Conservation (phyloP, 2,888 invertebrate genomes). For the Agrilus cyanescens region DNA sequence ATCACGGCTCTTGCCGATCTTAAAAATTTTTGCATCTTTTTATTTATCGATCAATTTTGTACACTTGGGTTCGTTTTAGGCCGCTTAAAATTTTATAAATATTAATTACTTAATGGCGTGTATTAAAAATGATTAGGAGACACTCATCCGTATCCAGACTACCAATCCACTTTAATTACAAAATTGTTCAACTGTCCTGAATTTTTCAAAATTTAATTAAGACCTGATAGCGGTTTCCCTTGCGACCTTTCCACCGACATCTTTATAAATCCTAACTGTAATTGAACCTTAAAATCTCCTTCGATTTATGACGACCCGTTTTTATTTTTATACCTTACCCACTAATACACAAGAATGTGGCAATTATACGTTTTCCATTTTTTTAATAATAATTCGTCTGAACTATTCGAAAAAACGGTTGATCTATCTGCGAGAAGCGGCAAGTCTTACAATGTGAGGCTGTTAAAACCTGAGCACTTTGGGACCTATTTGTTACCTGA, state of each 20-base stretch:
- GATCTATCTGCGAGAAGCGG: constrained; percentile 1
- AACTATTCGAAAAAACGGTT: constrained; percentile 11
- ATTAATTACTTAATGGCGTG: constrained; percentile 22
- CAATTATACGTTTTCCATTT: too few species aligned
- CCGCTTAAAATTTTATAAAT: constrained; percentile 23
- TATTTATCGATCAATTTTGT: constrained; percentile 24
- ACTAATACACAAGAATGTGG: too few species aligned
- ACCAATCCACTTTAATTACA: too few species aligned
- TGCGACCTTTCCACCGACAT: too few species aligned
- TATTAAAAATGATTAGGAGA: constrained; percentile 20
- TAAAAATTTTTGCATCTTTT: constrained; percentile 17
- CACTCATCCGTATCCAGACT: too few species aligned
- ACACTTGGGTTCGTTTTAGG: constrained; percentile 23
- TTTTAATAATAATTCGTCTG: too few species aligned
- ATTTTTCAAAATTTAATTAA: too few species aligned
- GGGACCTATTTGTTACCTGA: too few species aligned
- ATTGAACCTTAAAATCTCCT: neutral
- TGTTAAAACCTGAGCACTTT: constrained; percentile 17
- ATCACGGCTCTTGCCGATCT: constrained; percentile 21
- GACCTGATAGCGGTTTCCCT: too few species aligned
- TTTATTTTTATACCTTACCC: neutral
- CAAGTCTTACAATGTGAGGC: constrained; percentile 17
- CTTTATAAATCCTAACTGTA: neutral
- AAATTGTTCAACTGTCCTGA: too few species aligned
- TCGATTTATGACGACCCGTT: neutral